Conservation (phyloP, 2,113 vertebrate genomes). For the Lepisosteus oculatus region DNA sequence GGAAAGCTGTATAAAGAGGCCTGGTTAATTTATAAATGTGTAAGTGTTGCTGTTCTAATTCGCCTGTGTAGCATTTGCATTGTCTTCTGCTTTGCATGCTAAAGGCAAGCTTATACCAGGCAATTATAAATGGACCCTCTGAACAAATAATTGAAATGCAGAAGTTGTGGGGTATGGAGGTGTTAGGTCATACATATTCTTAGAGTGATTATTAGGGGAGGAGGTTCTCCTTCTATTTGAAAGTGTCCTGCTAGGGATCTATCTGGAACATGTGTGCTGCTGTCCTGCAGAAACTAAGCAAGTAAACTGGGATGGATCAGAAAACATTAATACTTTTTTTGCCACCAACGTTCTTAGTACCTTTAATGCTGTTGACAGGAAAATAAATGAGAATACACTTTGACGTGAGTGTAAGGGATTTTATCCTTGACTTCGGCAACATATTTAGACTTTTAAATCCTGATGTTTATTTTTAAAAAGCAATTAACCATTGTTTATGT, state of each 20-base stretch:
- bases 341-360: no score
- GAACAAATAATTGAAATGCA: conserved; percentile 91
- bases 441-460: no score
- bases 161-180: conserved; percentile 69
- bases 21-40: conserved; percentile 66
- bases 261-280: conserved; percentile 49
- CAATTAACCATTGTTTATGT: no score
- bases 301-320: conserved; percentile 18
- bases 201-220: conserved; percentile 53
- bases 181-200: conserved; percentile 68
- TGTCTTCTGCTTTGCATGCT: conserved; percentile 87
- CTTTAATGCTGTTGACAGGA: no score
- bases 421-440: no score
- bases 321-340: no score
- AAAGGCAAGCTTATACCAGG: conserved; percentile 78
- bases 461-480: no score
- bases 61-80: conserved; percentile 58
- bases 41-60: conserved; percentile 71
- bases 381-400: no score
- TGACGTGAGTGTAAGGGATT: no score
- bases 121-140: conserved; percentile 78
- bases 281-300: conserved; percentile 45
- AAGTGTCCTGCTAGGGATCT: conserved; percentile 20
- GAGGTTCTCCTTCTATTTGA: conserved; percentile 10
- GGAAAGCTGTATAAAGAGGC: conserved; percentile 70